phyloP scores from a whole-genome alignment of 2,113 vertebrate species.

The Salvelinus alpinus region DNA sequence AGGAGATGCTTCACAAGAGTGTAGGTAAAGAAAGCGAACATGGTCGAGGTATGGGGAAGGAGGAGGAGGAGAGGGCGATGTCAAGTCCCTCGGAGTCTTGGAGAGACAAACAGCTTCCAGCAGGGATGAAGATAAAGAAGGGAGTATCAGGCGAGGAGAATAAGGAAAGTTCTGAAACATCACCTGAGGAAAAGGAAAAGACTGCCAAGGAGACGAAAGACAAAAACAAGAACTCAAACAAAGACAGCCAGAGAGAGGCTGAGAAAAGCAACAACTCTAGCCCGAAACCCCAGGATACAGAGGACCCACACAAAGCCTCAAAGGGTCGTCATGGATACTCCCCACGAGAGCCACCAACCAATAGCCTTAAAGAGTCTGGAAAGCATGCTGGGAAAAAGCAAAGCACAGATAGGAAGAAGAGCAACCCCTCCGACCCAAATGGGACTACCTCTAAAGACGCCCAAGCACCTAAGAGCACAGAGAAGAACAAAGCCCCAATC shows the following conservation, averaged over 20 bases:
- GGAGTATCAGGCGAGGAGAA: constrained; percentile 55
- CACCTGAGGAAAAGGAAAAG: neutral
- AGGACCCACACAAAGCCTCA: constrained; percentile 13
- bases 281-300: neutral
- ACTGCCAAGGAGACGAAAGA: neutral
- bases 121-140: constrained; percentile 66
- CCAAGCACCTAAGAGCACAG: neutral
- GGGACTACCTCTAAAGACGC: constrained; percentile 1
- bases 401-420: neutral
- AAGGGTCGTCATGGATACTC: constrained; percentile 5
- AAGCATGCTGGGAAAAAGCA: constrained; percentile 6
- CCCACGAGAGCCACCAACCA: neutral
- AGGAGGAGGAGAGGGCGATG: constrained; percentile 26
- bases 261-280: neutral
- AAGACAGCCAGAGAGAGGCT: neutral
- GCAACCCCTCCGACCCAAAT: accelerated
- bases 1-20: neutral
- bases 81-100: constrained; percentile 28
- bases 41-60: constrained; percentile 24
- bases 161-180: neutral
- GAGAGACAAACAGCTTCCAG: constrained; percentile 53
- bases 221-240: neutral
- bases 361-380: neutral
- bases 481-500: neutral
- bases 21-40: constrained; percentile 12